A percentile compares a stretch with the other conserved stretches of the same genome.
Evolutionary conservation across 2,113 vertebrate species (phyloP).

Genomic region (Xenus cinereus): DNA sequence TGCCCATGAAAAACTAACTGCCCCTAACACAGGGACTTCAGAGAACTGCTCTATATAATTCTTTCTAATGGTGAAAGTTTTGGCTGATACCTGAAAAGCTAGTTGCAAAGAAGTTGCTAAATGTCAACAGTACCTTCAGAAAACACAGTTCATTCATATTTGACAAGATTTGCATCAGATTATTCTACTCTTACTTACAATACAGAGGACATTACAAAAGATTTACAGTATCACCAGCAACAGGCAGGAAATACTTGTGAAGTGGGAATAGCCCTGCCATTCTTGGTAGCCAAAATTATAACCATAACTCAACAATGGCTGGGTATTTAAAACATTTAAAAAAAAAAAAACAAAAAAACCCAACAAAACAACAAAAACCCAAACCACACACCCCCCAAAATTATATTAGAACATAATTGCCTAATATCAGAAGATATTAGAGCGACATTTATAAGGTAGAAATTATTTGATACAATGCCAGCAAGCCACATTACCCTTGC

Average conservation of each 20-base stretch:
- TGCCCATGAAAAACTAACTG: neutral
- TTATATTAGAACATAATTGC: neutral
- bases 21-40: neutral
- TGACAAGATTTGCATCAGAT: neutral
- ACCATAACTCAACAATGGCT: neutral
- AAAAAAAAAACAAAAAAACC: neutral
- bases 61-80: neutral
- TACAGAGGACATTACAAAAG: neutral
- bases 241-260: neutral
- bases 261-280: neutral
- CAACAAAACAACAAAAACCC: rapidly evolving
- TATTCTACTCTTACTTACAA: neutral
- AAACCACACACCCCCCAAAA: rapidly evolving
- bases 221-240: neutral
- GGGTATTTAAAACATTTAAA: neutral
- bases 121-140: neutral
- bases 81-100: neutral
- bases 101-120: neutral
- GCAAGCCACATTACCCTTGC: neutral
- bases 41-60: neutral
- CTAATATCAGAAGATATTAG: neutral
- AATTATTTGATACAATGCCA: neutral
- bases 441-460: neutral
- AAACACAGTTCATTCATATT: neutral
- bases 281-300: neutral